Percentiles rank a stretch among this genome's conserved stretches.
phyloP scores from a whole-genome alignment of 1,140 invertebrate genomes.

The Venturia canescens region DNA sequence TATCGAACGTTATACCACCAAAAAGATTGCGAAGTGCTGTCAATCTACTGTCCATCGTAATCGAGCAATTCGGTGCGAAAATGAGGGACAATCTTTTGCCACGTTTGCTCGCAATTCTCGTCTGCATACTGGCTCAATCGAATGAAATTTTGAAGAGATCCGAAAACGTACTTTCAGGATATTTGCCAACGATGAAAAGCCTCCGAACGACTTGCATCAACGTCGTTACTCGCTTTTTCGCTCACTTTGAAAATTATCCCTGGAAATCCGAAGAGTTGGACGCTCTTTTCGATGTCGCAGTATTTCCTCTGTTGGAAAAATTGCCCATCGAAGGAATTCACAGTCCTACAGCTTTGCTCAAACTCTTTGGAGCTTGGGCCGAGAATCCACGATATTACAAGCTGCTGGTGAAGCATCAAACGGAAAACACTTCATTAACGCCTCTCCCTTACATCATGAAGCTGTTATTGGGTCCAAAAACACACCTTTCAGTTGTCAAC shows the following conservation, averaged over 20 bases:
- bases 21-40: conserved; percentile 86
- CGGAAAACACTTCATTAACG: conserved; percentile 73
- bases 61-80: conserved; percentile 91
- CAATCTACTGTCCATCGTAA: conserved; percentile 86
- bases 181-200: conserved; percentile 82
- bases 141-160: conserved; percentile 79
- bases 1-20: conserved; percentile 82
- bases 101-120: conserved; percentile 84
- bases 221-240: conserved; percentile 85
- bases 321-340: conserved; percentile 89
- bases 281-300: conserved; percentile 82
- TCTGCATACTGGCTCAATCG: conserved; percentile 83
- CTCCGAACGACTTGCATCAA: conserved; percentile 80
- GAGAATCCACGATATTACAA: conserved; percentile 86
- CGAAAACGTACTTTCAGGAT: conserved; percentile 80
- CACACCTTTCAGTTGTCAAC: conserved; percentile 81
- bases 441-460: conserved; percentile 83
- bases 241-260: conserved; percentile 85
- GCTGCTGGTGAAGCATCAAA: conserved; percentile 81
- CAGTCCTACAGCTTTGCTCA: conserved; percentile 88
- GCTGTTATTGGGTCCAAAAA: conserved; percentile 83
- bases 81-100: conserved; percentile 82
- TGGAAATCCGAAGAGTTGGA: conserved; percentile 86
- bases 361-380: conserved; percentile 87
- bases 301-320: conserved; percentile 89